Conservation (phyloP, 2,113 vertebrate genomes). For the Ceyx cyanopectus region DNA sequence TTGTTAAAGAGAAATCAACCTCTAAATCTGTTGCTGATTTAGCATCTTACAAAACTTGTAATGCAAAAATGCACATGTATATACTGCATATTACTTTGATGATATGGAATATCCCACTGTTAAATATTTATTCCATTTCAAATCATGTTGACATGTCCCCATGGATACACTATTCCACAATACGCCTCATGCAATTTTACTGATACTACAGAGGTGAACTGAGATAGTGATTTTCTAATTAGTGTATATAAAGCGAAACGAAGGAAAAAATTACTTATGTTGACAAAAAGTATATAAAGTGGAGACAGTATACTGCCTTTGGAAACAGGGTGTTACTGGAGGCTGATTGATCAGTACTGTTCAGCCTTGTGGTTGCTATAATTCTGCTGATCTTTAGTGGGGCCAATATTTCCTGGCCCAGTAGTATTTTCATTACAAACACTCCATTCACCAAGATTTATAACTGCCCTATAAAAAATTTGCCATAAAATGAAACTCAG, state of each 20-base stretch:
- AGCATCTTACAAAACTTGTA: conserved; percentile 12
- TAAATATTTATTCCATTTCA: conserved; percentile 52
- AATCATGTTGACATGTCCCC: background rate
- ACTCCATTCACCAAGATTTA: conserved; percentile 30
- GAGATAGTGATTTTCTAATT: background rate
- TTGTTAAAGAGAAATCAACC: background rate
- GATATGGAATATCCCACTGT: background rate
- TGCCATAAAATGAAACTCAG: conserved; percentile 13
- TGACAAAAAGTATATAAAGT: background rate
- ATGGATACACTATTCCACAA: background rate
- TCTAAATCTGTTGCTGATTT: background rate
- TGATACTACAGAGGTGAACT: background rate
- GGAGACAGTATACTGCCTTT: background rate
- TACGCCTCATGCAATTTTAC: background rate
- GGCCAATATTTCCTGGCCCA: background rate
- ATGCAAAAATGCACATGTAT: conserved; percentile 33
- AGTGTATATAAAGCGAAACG: background rate
- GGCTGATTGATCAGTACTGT: background rate
- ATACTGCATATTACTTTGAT: background rate
- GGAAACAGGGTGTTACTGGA: background rate
- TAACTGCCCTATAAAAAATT: background rate
- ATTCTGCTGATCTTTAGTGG: background rate
- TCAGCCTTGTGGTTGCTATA: background rate
- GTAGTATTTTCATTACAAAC: conserved; percentile 33
- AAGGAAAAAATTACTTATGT: background rate